Conservation (phyloP, 2,113 vertebrate genomes). For the Jacana jacana region DNA sequence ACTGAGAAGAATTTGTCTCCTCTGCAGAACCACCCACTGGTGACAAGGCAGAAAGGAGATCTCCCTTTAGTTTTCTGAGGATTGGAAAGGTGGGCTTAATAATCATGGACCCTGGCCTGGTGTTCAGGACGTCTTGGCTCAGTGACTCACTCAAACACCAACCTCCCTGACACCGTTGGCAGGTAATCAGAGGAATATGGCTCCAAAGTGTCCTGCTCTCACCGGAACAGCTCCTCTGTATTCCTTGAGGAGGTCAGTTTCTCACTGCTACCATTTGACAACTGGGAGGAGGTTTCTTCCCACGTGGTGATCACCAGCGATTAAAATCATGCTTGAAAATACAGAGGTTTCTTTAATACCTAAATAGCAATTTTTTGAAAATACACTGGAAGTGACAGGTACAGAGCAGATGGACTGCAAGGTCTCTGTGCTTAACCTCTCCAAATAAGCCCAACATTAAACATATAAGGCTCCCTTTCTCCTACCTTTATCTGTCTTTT, state of each 20-base stretch:
- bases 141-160: neutral
- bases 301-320: neutral
- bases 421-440: neutral
- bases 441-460: neutral
- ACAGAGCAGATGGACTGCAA: accelerated
- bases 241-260: neutral
- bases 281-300: neutral
- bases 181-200: neutral
- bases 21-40: neutral
- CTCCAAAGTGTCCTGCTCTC: neutral
- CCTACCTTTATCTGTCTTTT: neutral
- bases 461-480: neutral
- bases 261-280: neutral
- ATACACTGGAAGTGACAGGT: neutral
- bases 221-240: neutral
- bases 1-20: neutral
- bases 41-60: neutral
- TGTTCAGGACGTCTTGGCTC: neutral
- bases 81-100: neutral
- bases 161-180: neutral
- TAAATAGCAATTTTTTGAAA: neutral
- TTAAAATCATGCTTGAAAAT: neutral
- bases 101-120: neutral
- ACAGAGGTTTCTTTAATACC: neutral
- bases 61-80: neutral